These are phyloP conservation scores for Eupeodes luniger DNA, from an alignment of 2,888 invertebrate species.

Conservation along the genomic window DNA sequence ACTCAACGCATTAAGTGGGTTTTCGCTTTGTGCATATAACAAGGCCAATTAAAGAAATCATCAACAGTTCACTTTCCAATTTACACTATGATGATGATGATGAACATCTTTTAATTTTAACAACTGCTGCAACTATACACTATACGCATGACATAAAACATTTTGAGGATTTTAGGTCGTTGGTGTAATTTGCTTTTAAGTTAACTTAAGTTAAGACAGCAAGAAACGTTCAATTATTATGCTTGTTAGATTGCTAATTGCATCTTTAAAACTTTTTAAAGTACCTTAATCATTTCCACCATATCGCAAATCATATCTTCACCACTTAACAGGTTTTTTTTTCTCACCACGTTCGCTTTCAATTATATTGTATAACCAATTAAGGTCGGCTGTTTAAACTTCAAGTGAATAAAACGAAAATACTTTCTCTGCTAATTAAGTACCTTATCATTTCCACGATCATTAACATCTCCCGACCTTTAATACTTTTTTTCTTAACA, in stretches of 20 bases:
- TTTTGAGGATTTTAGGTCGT: slow-evolving; percentile 11
- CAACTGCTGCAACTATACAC: not conserved
- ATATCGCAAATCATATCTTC: slow-evolving; percentile 2
- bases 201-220: not conserved
- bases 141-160: slow-evolving; percentile 5
- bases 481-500: not conserved
- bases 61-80: slow-evolving; percentile 45
- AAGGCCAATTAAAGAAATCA: slow-evolving; percentile 53
- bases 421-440: not conserved
- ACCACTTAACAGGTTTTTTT: not conserved
- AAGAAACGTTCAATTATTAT: not conserved
- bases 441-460: not conserved
- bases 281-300: slow-evolving; percentile 1
- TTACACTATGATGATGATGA: not conserved
- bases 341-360: slow-evolving; percentile 35
- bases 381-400: not conserved
- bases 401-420: not conserved
- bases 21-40: not conserved
- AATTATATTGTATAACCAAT: not conserved
- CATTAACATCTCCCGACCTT: not conserved
- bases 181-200: not conserved
- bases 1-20: slow-evolving; percentile 45
- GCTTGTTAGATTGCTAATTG: slow-evolving; percentile 24
- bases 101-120: not conserved
- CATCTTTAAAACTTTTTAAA: not conserved